Evolutionary conservation across 1,140 invertebrate species (phyloP).

Genomic region (Matsumurasca onukii): DNA sequence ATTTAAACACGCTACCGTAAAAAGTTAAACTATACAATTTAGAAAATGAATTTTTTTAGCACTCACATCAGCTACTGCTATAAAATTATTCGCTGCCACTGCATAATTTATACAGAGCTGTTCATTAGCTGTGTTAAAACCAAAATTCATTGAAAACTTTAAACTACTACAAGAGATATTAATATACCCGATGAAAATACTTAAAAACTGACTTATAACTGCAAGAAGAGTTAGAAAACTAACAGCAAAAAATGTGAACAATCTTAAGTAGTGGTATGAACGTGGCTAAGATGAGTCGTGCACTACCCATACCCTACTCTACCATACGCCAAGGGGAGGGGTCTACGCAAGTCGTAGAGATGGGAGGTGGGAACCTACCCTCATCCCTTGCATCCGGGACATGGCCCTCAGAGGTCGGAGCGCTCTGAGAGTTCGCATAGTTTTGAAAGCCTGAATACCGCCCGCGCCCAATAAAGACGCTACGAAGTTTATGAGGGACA

Average conservation of each 20-base stretch:
- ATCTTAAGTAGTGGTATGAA: background rate
- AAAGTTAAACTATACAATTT: no score
- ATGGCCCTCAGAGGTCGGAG: conserved; percentile 92
- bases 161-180: no score
- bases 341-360: background rate
- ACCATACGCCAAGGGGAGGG: background rate
- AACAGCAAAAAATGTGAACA: background rate
- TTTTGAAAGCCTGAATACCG: conserved; percentile 97
- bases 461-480: conserved; percentile 90
- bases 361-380: conserved; percentile 68
- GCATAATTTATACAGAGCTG: no score
- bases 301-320: background rate
- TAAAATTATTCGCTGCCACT: no score
- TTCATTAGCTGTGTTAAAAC: no score
- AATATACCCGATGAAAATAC: no score
- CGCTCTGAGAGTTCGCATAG: conserved; percentile 93
- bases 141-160: no score
- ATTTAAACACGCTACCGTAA: no score
- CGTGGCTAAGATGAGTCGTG: background rate
- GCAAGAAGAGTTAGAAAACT: no score
- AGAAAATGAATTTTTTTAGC: no score
- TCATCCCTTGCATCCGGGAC: conserved; percentile 97
- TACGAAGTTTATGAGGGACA: conserved; percentile 96
- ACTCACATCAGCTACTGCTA: no score
- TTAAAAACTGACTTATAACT: no score